Base-by-base conservation (phyloP, 2,113 vertebrate genomes). In the Phalacrocorax brasilianus region DNA sequence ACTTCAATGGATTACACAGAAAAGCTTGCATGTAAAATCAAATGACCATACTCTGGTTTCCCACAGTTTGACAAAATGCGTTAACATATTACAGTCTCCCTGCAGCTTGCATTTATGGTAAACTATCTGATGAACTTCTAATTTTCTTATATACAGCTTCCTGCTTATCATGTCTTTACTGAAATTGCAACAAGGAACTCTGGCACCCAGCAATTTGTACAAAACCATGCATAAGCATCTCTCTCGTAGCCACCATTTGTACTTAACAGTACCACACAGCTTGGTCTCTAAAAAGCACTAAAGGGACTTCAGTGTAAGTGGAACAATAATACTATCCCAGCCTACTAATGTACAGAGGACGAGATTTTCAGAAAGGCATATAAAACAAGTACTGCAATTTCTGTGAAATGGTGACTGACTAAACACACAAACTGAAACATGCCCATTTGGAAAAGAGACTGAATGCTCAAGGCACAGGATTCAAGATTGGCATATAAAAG, bases 91-190 rank as follows among this genome's bases (percentile, higher is more conserved):
- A 44, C 14, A 80, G 59, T n/a, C 35, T 77, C 28, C 26, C 52
- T 40, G 40, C 23, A 93, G 80, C 61, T 90, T 92, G 84, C 80
- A 77, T 89, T 93, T 81, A 84, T 18, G 62, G 79, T 71, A 53
- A 94, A 84, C 63, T 70, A 80, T 67, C 72, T 59, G 73, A 90
- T 44, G 27, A 79, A 93, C 89, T 61, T 77, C 49, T 74, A 22
- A 71, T 67, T 74, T 80, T 81, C 89, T 94, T 89, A 70, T 44
- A 52, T 14, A 32, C 21, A 77, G 58, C 75, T 74, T 91, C 75
- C 79, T 91, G 50, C 91, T 77, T 62, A 42, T 20, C 1, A 0
- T 13, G 49, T 49, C 15, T 40, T 14, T 61, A 12, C 76, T 16
- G 40, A 53, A 70, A 49, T 13, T 45, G 85, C 67, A 58, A 35